Conservation (phyloP, 2,888 invertebrate genomes). For the Dexiosoma caninum region DNA sequence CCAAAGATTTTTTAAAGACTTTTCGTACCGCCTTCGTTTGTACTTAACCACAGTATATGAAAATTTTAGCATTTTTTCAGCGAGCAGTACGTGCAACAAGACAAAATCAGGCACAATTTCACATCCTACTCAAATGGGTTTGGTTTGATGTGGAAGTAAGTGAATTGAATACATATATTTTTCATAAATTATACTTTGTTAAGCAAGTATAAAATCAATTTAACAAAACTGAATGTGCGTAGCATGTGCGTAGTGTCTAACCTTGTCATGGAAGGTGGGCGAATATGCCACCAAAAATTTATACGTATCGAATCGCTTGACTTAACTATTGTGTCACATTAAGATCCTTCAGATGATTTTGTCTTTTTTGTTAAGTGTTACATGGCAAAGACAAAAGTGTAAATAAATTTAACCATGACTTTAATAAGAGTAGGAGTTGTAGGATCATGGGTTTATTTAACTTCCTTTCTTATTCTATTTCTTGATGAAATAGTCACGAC, state of each 20-base stretch:
- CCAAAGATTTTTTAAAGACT: too few relatives aligned
- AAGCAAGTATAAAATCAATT: constrained; percentile 44
- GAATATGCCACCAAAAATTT: constrained; percentile 21
- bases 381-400: background rate
- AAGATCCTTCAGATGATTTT: constrained; percentile 20
- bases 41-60: background rate
- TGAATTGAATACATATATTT: background rate
- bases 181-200: background rate
- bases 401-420: background rate
- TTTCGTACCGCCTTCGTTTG: background rate
- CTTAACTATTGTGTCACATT: background rate
- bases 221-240: constrained; percentile 48
- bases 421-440: constrained; percentile 15
- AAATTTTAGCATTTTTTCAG: background rate
- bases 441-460: background rate
- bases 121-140: constrained; percentile 64
- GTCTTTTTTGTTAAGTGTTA: background rate
- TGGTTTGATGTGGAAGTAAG: constrained; percentile 27
- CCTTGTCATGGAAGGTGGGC: constrained; percentile 42
- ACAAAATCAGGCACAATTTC: constrained; percentile 42
- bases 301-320: background rate
- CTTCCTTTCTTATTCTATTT: background rate
- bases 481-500: background rate
- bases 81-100: background rate
- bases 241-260: constrained; percentile 41